phyloP scores from a whole-genome alignment of 2,888 invertebrate genomes.

The Chrysolina oricalcia region DNA sequence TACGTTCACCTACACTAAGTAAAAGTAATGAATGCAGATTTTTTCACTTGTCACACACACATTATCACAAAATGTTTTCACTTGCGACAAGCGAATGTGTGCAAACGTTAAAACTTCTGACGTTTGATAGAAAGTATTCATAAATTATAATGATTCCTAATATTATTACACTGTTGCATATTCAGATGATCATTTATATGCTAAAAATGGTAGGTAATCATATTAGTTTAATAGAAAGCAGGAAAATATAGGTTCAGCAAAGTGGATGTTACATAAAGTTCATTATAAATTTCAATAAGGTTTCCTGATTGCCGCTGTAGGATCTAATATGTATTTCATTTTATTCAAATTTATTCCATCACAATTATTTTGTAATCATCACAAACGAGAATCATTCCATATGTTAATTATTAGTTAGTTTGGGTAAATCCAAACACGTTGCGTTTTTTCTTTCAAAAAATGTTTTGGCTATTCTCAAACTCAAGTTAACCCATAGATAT shows the following conservation, averaged over 20 bases:
- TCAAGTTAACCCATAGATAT: too few species aligned
- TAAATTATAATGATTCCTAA: conserved; percentile 9
- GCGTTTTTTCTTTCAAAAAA: too few species aligned
- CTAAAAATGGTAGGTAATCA: neutral
- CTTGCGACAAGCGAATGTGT: neutral
- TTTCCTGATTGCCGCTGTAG: neutral
- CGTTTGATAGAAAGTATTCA: conserved; percentile 21
- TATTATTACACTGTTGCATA: conserved; percentile 23
- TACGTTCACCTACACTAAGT: conserved; percentile 13
- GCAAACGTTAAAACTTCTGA: neutral
- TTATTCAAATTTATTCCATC: too few species aligned
- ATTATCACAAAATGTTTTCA: conserved; percentile 14
- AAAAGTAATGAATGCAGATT: conserved; percentile 16
- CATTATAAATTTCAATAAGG: neutral
- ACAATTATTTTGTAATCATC: too few species aligned
- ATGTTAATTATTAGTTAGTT: too few species aligned
- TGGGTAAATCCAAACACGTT: too few species aligned
- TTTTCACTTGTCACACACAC: conserved; percentile 21
- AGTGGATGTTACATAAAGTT: conserved; percentile 6
- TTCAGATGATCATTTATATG: conserved; percentile 18
- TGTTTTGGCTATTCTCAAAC: too few species aligned
- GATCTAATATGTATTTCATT: too few species aligned
- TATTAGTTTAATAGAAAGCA: conserved; percentile 12
- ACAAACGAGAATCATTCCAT: too few species aligned
- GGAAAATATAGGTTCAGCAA: neutral